Evolutionary conservation across 2,888 invertebrate genomes (phyloP).

Genomic region (Caenorhabditis becei): DNA sequence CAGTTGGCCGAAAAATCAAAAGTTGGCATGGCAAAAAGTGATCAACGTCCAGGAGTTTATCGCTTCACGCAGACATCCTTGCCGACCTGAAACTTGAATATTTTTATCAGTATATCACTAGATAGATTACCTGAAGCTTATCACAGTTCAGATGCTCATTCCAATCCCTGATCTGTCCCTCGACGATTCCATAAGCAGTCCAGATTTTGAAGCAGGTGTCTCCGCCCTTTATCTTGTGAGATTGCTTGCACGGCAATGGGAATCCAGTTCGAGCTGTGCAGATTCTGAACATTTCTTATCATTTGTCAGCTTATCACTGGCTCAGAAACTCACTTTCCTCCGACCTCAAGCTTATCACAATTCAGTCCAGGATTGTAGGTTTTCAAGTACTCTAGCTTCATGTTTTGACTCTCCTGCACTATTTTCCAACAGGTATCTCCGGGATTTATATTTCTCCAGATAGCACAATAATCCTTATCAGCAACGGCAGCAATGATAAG

Average conservation of each 20-base stretch:
- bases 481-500: background rate
- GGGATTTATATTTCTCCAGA: background rate
- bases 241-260: conserved; percentile 17
- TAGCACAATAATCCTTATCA: background rate
- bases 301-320: conserved; percentile 14
- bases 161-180: conserved; percentile 14
- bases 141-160: conserved; percentile 33
- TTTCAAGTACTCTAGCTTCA: conserved; percentile 11
- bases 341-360: background rate
- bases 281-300: conserved; percentile 15
- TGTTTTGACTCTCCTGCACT: background rate
- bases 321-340: conserved; percentile 5
- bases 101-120: too few species aligned
- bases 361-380: conserved; percentile 8
- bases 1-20: too few species aligned
- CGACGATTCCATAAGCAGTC: conserved; percentile 10
- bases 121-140: conserved; percentile 8
- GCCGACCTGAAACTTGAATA: too few species aligned
- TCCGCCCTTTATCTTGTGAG: conserved; percentile 7
- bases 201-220: conserved; percentile 41
- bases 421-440: conserved; percentile 6
- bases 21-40: too few species aligned
- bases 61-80: too few species aligned
- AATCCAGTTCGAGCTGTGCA: conserved; percentile 3
- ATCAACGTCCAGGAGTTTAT: too few species aligned